A percentile compares a stretch with the other conserved stretches of the same genome.
Evolutionary conservation across 2,113 vertebrate species (phyloP).

Genomic region (Indicator indicator): DNA sequence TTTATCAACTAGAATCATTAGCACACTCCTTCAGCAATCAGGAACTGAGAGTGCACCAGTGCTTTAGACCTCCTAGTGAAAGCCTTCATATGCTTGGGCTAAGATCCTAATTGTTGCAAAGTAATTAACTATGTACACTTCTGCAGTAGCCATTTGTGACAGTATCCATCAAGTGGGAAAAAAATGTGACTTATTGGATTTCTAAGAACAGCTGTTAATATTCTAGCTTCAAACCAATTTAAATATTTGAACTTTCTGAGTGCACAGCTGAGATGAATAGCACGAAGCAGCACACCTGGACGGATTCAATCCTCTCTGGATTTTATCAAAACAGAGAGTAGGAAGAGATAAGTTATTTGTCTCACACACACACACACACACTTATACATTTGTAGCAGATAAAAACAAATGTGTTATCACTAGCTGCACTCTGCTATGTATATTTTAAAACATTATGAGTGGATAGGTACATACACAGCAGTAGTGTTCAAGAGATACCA

Average conservation of each 20-base stretch:
- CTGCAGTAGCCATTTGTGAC: not conserved
- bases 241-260: conserved; percentile 66
- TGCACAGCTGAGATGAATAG: conserved; percentile 48
- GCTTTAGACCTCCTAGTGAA: not conserved
- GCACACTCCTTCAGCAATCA: not conserved
- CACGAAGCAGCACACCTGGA: conserved; percentile 22
- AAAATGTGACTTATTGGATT: conserved; percentile 13
- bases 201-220: conserved; percentile 29
- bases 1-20: not conserved
- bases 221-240: conserved; percentile 62
- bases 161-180: not conserved
- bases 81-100: not conserved
- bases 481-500: conserved; percentile 66
- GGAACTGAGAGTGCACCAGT: not conserved
- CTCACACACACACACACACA: conserved; percentile 39
- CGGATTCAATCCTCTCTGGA: conserved; percentile 48
- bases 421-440: conserved; percentile 67
- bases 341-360: conserved; percentile 54
- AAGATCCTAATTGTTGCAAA: not conserved
- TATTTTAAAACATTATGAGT: conserved; percentile 71
- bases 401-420: conserved; percentile 71
- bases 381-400: conserved; percentile 40
- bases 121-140: not conserved
- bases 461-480: conserved; percentile 51
- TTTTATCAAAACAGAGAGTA: conserved; percentile 59